Evolutionary conservation across 2,797 vertebrate genomes (phyloP), one percentile per base, ranked within the genome.

Genomic region (Galagoides demidoff): DNA sequence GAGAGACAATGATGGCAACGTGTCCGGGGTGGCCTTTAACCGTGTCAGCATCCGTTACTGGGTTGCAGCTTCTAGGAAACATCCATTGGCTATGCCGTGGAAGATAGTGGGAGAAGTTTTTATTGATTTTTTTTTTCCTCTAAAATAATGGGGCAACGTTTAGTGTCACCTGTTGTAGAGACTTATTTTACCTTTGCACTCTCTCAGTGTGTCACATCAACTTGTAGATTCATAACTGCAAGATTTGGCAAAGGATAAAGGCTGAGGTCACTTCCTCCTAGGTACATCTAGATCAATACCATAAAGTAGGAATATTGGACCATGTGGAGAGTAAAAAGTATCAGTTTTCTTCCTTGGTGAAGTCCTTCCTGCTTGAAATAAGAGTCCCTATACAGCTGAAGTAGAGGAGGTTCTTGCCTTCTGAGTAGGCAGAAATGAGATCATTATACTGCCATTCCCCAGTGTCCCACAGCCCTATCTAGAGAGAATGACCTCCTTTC

Each of bases 1-100:
- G 93, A 81, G 94, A 52, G 85, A 2, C 93, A 34, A 16, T 27
- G 90, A 73, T 45, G 78, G 34, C 34, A 20, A 4, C 68, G 43
- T 78, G 43, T 85, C 94, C 93, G 27, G 77, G 66, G 55, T 59
- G 64, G 23, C 70, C 71, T 68, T 43, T 63, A 16, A n/a, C 68
- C 43, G 63, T 1, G 29, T 73, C 61, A 27, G 63, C 57, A n/a
- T 45, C 20, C 0, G 29, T 87, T 87, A 0, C 8, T 52, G 63
- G 43, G 43, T 25, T 45, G 79, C 68, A 59, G 49, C 55, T 90
- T 45, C 92, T 49, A 43, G 86, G 86, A 39, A 84, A 29, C 31
- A 4, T 77, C 77, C 25, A 0, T n/a, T 70, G 34, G 25, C 77
- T 14, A 0, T 74, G 43, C 66, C 63, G 3, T 57, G 22, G 57